phyloP scores from a whole-genome alignment of 2,113 vertebrate species.

The Rhizomys pruinosus region DNA sequence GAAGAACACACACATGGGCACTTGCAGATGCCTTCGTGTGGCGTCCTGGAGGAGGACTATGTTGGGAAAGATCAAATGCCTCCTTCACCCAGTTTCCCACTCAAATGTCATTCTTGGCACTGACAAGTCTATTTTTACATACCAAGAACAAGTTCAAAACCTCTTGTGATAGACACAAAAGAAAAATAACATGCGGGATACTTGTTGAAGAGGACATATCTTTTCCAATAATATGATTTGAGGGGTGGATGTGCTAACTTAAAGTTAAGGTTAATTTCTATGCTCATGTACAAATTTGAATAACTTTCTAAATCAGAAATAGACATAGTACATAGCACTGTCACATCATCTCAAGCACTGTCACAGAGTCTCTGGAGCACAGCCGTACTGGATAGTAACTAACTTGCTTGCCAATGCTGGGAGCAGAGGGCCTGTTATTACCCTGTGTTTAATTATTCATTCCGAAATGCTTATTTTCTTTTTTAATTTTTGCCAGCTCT shows the following conservation, averaged over 20 bases:
- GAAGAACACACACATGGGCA: background rate
- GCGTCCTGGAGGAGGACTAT: fast-evolving
- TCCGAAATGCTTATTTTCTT: constrained; percentile 21
- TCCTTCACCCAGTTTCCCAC: background rate
- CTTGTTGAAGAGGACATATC: background rate
- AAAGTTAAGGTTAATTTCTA: background rate
- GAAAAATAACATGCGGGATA: background rate
- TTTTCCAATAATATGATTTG: background rate
- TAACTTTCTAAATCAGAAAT: background rate
- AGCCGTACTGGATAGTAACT: background rate
- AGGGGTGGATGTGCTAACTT: background rate
- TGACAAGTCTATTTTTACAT: constrained; percentile 4
- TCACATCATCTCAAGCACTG: fast-evolving
- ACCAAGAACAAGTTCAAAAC: background rate
- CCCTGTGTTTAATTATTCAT: background rate
- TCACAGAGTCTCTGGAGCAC: too few relatives aligned
- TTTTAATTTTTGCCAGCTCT: constrained; percentile 36
- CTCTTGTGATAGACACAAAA: background rate
- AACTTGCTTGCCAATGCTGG: background rate
- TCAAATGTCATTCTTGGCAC: background rate
- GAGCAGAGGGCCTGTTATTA: background rate
- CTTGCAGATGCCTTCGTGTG: background rate
- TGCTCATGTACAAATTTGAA: background rate
- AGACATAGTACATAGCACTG: background rate
- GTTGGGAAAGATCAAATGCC: background rate